phyloP scores from a whole-genome alignment of 2,888 invertebrate species.

The Parochlus steinenii region DNA sequence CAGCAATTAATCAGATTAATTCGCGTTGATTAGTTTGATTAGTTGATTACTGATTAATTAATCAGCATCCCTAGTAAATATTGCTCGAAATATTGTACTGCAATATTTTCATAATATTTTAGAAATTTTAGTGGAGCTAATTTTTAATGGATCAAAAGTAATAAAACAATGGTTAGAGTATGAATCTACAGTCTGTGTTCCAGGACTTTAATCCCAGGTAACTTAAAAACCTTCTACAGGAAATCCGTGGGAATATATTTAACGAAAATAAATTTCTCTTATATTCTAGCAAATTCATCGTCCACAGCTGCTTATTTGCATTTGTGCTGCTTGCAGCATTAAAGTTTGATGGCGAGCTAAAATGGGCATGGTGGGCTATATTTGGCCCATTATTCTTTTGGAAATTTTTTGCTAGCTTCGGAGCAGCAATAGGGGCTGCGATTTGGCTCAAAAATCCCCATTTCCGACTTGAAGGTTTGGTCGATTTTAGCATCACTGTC shows the following conservation, averaged over 20 bases:
- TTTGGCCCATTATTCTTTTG: slow-evolving; percentile 96
- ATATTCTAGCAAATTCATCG: slow-evolving; percentile 83
- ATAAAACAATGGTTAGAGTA: slow-evolving; percentile 22
- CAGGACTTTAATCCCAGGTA: slow-evolving; percentile 88
- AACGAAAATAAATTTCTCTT: slow-evolving; percentile 16
- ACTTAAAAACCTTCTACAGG: slow-evolving; percentile 14
- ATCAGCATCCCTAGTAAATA: no score
- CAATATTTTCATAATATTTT: no score
- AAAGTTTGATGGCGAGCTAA: slow-evolving; percentile 69
- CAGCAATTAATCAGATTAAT: no score
- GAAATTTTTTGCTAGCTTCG: slow-evolving; percentile 68
- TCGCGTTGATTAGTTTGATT: no score
- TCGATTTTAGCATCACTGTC: slow-evolving; percentile 7
- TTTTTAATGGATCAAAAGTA: no score
- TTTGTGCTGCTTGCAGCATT: slow-evolving; percentile 85
- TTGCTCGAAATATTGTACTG: no score
- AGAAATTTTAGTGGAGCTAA: no score
- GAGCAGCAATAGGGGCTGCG: slow-evolving; percentile 81
- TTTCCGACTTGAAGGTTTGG: slow-evolving; percentile 37
- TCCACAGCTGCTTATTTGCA: slow-evolving; percentile 80
- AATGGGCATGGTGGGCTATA: slow-evolving; percentile 92
- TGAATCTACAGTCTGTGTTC: slow-evolving; percentile 79
- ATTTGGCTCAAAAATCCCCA: slow-evolving; percentile 96
- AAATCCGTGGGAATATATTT: slow-evolving; percentile 13
- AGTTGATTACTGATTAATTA: no score